Base-by-base conservation (phyloP, 2,888 invertebrate genomes). In the Lasioglossum marginatum region DNA sequence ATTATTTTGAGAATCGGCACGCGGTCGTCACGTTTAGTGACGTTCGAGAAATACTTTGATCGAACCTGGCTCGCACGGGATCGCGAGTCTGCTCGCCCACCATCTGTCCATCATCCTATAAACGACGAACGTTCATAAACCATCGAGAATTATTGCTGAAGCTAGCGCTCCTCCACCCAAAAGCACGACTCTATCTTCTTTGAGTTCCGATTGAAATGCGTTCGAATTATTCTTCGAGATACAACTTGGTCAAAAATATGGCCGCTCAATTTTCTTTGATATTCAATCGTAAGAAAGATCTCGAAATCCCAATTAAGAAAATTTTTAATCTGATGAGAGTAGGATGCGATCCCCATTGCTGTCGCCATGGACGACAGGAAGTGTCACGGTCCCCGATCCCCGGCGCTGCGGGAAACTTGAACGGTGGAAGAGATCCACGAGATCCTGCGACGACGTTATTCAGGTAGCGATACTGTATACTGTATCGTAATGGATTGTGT, bases 1-100 rank as follows among this genome's bases (percentile, higher is more conserved):
- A 83, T 89, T 90, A 89, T 90, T 90, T 89, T 83, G 68, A 81
- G 87, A 90, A 76, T 23, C 66, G 82, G 78, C 88, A 87, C 82
- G 86, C 83, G 87, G 73, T 82, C 78, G n/a, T 66, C 77, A 60
- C 71, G 73, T 82, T 76, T 57, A 63, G 74, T 74, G 68, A 82
- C 76, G 81, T 81, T 74, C 72, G 81, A 34, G 45, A 60, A 68
- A 82, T 60, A 66, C 66, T 57, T 63, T 48, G 23, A 45, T 48
- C 43, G 31, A 40, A 12, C 23, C 37, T 31, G 48, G 52, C 43
- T 72, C 40, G 19, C 19, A 12, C 27, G 19, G 40, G 60, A 43
- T 43, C 63, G 76, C 76, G 63, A 34, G 40, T 8, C 63, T 63
- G 6, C 63, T 23, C 31, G 63, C 63, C 63, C 63, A 63, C 63